A percentile compares a stretch with the other conserved stretches of the same genome.
phyloP scores from a whole-genome alignment of 2,113 vertebrate genomes.

The Petromus typicus region DNA sequence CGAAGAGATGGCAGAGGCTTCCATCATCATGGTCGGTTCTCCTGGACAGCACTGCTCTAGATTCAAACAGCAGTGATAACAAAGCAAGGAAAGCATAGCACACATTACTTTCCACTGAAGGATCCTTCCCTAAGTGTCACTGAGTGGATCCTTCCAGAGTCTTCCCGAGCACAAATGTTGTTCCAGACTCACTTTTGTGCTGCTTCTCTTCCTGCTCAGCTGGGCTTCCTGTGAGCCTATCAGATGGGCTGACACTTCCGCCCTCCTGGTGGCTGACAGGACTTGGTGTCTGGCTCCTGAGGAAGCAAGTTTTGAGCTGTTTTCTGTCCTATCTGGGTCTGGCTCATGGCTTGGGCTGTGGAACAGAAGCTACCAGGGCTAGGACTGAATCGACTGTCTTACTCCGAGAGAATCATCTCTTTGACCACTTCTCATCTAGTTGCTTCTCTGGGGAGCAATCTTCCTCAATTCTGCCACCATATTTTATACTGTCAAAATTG shows the following conservation, averaged over 20 bases:
- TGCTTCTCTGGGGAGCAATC: background rate
- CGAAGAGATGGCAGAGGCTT: background rate
- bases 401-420: background rate
- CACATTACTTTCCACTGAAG: background rate
- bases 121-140: background rate
- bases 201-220: background rate
- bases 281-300: background rate
- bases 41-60: accelerated
- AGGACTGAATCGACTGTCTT: background rate
- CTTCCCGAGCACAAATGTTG: background rate
- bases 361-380: background rate
- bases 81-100: background rate
- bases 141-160: background rate
- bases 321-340: background rate
- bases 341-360: background rate
- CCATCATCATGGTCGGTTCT: background rate
- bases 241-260: background rate
- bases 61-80: background rate
- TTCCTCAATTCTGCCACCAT: background rate
- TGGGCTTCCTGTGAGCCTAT: background rate
- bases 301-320: background rate
- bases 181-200: background rate
- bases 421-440: background rate
- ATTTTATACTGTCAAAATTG: conserved; percentile 48
- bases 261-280: background rate